Evolutionary conservation across 2,113 vertebrate species (phyloP).

Genomic region (Nicator chloris): DNA sequence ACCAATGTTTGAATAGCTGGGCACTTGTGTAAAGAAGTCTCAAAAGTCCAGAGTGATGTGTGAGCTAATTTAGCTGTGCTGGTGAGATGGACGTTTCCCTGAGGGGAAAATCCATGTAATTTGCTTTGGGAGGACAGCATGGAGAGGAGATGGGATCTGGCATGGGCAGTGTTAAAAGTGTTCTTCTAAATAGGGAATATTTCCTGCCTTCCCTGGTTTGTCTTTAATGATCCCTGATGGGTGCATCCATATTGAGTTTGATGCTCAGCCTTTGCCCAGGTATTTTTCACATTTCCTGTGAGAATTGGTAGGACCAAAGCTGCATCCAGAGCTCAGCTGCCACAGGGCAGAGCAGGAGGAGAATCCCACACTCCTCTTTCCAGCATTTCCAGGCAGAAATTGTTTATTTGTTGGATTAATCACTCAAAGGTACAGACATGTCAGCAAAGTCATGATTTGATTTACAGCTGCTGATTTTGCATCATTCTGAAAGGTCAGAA

Average conservation of each 20-base stretch:
- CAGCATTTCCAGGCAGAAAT: not conserved
- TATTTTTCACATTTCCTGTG: not conserved
- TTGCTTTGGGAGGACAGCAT: not conserved
- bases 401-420: constrained; percentile 1
- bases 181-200: not conserved
- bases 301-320: not conserved
- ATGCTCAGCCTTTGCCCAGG: not conserved
- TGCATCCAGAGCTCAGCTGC: not conserved
- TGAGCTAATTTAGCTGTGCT: not conserved
- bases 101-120: not conserved
- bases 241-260: not conserved
- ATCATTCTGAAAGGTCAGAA: constrained; percentile 3
- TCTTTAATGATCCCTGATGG: not conserved
- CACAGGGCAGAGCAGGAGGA: not conserved
- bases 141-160: not conserved
- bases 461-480: constrained; percentile 33
- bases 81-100: not conserved
- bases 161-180: not conserved
- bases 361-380: not conserved
- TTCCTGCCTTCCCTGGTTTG: not conserved
- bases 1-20: not conserved
- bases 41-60: not conserved
- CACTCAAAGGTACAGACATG: not conserved
- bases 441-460: not conserved
- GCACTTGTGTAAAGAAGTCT: not conserved